Evolutionary conservation across 2,113 vertebrate species (phyloP).

Genomic region (Penelope pileata): DNA sequence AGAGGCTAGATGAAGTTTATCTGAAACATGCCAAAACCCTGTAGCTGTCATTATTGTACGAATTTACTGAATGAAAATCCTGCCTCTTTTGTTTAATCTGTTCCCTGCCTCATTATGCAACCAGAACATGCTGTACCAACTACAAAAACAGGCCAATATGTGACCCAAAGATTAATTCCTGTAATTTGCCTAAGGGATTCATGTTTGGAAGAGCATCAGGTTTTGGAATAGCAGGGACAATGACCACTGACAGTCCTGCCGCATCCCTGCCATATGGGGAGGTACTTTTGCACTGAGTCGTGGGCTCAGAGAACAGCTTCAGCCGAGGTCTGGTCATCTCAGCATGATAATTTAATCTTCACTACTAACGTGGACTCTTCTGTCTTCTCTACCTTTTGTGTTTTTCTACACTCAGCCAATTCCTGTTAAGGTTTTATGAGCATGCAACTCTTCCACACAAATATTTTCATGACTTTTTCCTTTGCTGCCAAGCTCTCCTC

Average conservation of each 20-base stretch:
- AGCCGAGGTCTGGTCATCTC: not conserved
- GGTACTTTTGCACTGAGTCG: not conserved
- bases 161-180: slow-evolving; percentile 47
- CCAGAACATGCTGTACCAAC: not conserved
- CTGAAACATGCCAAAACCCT: not conserved
- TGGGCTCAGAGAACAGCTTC: not conserved
- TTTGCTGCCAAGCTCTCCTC: not conserved
- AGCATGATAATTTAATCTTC: not conserved
- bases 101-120: not conserved
- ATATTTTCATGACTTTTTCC: not conserved
- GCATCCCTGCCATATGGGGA: not conserved
- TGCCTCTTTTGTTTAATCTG: slow-evolving; percentile 4
- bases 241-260: not conserved
- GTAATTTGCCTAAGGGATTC: slow-evolving; percentile 13
- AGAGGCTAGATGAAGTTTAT: slow-evolving; percentile 29
- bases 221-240: not conserved
- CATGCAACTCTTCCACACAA: not conserved
- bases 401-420: not conserved
- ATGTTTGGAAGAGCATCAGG: not conserved
- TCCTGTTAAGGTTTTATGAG: not conserved
- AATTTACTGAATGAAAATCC: slow-evolving; percentile 47
- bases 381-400: not conserved
- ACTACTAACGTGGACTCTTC: not conserved
- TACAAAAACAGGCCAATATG: slow-evolving; percentile 1
- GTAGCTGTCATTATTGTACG: not conserved